Percentiles rank a stretch among this genome's conserved stretches.
Conservation (phyloP, 2,888 invertebrate genomes). For the Vesta saturnalis region DNA sequence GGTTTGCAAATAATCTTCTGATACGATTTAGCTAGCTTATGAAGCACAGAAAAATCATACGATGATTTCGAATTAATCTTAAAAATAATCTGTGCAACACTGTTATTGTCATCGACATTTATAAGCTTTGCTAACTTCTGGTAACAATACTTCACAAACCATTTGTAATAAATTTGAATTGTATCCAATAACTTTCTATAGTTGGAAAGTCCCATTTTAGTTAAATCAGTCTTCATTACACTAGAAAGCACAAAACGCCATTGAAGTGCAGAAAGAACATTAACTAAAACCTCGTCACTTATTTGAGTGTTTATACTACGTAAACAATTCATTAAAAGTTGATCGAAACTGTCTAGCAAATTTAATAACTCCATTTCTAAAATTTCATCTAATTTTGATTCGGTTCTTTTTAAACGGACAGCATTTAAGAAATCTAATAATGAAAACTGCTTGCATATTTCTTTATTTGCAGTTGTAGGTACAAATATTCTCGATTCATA, state of each 20-base stretch:
- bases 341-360: slow-evolving; percentile 64
- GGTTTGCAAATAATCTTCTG: slow-evolving; percentile 52
- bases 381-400: slow-evolving; percentile 65
- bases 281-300: slow-evolving; percentile 59
- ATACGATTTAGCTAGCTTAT: slow-evolving; percentile 55
- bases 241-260: slow-evolving; percentile 62
- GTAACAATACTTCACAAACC: slow-evolving; percentile 75
- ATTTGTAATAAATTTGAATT: slow-evolving; percentile 76
- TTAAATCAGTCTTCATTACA: slow-evolving; percentile 57
- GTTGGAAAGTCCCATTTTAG: slow-evolving; percentile 41
- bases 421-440: slow-evolving; percentile 63
- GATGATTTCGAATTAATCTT: slow-evolving; percentile 52
- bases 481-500: neutral
- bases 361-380: slow-evolving; percentile 65
- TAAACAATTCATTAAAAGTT: slow-evolving; percentile 61
- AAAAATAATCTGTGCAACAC: slow-evolving; percentile 44
- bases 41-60: slow-evolving; percentile 52
- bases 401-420: slow-evolving; percentile 59
- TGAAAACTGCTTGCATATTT: slow-evolving; percentile 61
- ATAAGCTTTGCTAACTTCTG: slow-evolving; percentile 47
- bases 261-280: slow-evolving; percentile 64
- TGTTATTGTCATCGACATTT: slow-evolving; percentile 34
- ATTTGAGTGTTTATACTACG: slow-evolving; percentile 52
- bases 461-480: slow-evolving; percentile 37
- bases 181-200: slow-evolving; percentile 67